Conservation (phyloP, 2,888 invertebrate genomes). For the Eupithecia exiguata region DNA sequence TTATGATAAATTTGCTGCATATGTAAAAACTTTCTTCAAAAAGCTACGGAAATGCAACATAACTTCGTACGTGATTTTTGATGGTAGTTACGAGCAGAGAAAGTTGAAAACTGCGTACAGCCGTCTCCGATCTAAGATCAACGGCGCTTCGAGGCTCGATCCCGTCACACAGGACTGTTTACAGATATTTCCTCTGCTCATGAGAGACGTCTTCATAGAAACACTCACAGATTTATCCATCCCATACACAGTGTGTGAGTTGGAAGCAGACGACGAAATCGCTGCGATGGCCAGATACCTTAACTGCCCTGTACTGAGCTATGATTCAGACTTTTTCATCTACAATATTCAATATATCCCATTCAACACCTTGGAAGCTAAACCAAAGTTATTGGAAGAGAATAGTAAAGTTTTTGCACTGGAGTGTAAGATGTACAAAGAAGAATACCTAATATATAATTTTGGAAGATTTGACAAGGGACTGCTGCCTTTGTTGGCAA, state of each 20-base stretch:
- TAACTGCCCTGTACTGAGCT: slow-evolving; percentile 94
- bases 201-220: slow-evolving; percentile 89
- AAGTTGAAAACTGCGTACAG: slow-evolving; percentile 87
- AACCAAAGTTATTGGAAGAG: slow-evolving; percentile 61
- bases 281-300: slow-evolving; percentile 91
- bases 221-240: slow-evolving; percentile 86
- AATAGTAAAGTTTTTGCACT: slow-evolving; percentile 72
- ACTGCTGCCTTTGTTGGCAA: slow-evolving; percentile 90
- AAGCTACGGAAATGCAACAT: slow-evolving; percentile 88
- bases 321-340: slow-evolving; percentile 97
- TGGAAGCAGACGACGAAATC: slow-evolving; percentile 95
- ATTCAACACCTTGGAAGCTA: slow-evolving; percentile 85
- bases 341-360: slow-evolving; percentile 93
- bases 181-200: slow-evolving; percentile 89
- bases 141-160: slow-evolving; percentile 82
- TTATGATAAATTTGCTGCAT: slow-evolving; percentile 89
- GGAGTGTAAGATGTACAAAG: slow-evolving; percentile 88
- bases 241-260: slow-evolving; percentile 88
- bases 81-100: slow-evolving; percentile 89
- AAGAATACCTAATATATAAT: slow-evolving; percentile 86
- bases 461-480: slow-evolving; percentile 87
- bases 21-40: slow-evolving; percentile 87
- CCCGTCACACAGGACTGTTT: slow-evolving; percentile 80
- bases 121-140: slow-evolving; percentile 85
- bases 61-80: slow-evolving; percentile 89